These are phyloP conservation scores for Hemibagrus guttatus DNA, from an alignment of 2,797 vertebrate genomes.

Conservation along the genomic window DNA sequence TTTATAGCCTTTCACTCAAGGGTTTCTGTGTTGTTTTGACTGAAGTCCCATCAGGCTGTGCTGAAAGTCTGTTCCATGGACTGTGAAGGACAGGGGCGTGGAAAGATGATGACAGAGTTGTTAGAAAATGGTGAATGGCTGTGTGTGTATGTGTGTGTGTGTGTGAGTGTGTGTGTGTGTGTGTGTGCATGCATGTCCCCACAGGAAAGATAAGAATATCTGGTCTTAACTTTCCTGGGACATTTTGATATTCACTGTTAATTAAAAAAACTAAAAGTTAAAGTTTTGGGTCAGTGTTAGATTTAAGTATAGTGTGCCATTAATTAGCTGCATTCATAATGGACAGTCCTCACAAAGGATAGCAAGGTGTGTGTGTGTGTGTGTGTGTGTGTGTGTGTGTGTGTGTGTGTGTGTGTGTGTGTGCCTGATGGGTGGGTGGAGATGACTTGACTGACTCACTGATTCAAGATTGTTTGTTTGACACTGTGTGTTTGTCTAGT, in stretches of 20 bases:
- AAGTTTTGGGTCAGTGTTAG: background rate
- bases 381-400: background rate
- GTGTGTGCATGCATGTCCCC: background rate
- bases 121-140: conserved; percentile 7
- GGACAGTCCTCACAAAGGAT: background rate
- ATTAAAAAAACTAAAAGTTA: background rate
- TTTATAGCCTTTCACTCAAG: background rate
- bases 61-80: background rate
- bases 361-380: background rate
- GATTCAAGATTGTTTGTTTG: conserved; percentile 13
- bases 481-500: conserved; percentile 6
- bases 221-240: background rate
- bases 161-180: background rate
- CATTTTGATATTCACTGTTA: background rate
- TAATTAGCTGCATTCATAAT: background rate
- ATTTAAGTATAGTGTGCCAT: background rate
- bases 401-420: background rate
- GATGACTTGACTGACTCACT: conserved; percentile 19
- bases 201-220: background rate
- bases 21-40: background rate
- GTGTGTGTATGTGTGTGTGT: background rate
- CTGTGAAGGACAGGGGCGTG: conserved; percentile 16
- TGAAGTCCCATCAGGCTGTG: conserved; percentile 6
- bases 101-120: conserved; percentile 2
- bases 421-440: conserved; percentile 26